A percentile compares a stretch with the other conserved stretches of the same genome.
Conservation (phyloP, 2,888 invertebrate species). For the Drosophila picticornis region DNA sequence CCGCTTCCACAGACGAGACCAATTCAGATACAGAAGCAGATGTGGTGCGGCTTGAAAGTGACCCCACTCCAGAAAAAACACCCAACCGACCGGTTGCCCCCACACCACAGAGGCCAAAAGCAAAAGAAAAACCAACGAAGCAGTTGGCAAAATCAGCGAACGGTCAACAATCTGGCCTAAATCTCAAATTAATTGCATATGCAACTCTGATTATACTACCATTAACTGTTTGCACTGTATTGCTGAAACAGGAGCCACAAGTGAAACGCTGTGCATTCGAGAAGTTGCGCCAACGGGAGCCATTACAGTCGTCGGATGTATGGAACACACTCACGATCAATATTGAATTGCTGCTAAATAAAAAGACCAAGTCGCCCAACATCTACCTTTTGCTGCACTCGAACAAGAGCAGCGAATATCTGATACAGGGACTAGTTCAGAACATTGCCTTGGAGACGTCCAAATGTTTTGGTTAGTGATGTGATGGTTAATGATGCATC, state of each 20-base stretch:
- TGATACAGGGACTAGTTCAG: constrained; percentile 53
- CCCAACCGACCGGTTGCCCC: neutral
- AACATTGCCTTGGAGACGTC: constrained; percentile 73
- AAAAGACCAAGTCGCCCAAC: constrained; percentile 56
- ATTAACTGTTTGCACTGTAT: neutral
- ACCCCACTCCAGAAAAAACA: neutral
- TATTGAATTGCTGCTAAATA: constrained; percentile 75
- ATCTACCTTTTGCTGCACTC: constrained; percentile 79
- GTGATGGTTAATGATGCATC: neutral
- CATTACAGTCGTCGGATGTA: constrained; percentile 54
- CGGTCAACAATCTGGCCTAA: neutral
- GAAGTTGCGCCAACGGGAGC: constrained; percentile 40
- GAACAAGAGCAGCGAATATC: neutral
- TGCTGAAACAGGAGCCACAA: neutral
- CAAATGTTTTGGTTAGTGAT: constrained; percentile 75
- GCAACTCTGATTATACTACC: constrained; percentile 14
- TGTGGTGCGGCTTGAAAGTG: neutral
- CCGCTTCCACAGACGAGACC: neutral
- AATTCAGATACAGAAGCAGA: neutral
- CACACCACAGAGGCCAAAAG: neutral
- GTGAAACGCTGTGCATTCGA: constrained; percentile 66
- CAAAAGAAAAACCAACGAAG: too few relatives aligned
- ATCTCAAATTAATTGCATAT: constrained; percentile 3
- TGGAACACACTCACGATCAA: constrained; percentile 69
- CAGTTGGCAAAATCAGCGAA: neutral